Base-by-base conservation (phyloP, 2,797 vertebrate species). In the Lepilemur ruficaudatus region DNA sequence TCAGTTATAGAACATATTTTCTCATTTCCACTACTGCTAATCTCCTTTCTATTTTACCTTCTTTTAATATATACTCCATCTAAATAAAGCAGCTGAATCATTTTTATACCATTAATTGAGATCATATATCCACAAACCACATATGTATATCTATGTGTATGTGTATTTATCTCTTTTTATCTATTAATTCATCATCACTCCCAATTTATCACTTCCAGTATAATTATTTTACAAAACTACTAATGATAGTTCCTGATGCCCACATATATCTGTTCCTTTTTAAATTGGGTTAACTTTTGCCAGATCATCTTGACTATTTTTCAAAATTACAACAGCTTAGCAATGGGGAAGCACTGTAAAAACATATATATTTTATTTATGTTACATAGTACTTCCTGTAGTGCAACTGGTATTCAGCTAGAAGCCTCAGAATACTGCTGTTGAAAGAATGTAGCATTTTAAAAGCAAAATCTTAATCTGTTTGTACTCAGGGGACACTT, bases 231-330 rank as follows among this genome's bases (percentile, higher is more conserved):
- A 43, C 6, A 35, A 65, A 11, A 35, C 50, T 22, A 22, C 3
- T n/a, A 70, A 61, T 50, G 18, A 3, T 11, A 38, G 22, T 67
- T 69, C 2, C 41, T 80, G 4, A 7, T 41, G 3, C 10, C 18
- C 67, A 2, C 18, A 67, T 38, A 30, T n/a, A 69, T 14, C 85
- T 95, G 78, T 98, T 97, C 91, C 95, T 28, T 97, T 96, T 96
- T 97, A 85, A 90, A 61, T 92, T 80, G 14, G 83, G 28, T 84
- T 98, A 97, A 98, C 96, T 96, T 96, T 96, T 97, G 91, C 92
- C 94, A 97, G 97, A 94, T 28, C 0, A 83, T 96, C 95, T 98
- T 98, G 91, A 97, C 59, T 38, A 93, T 98, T 97, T 61, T 84
- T 48, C 57, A n/a, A 67, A 59, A 85, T 57, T 46, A 43, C 0